phyloP scores from a whole-genome alignment of 1,140 invertebrate genomes.

The Sipha flava region DNA sequence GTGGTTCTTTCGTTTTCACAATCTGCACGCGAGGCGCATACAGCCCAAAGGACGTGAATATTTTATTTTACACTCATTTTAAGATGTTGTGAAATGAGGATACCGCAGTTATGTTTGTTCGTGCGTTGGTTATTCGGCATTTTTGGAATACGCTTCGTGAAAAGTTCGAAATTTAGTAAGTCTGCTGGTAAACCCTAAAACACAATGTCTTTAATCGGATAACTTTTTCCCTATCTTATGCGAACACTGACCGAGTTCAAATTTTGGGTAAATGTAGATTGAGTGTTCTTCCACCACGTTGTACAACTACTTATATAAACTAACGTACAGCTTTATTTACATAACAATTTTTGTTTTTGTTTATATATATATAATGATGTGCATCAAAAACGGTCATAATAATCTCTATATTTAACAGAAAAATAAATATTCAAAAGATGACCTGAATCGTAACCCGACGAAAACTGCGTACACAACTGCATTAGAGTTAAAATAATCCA shows the following conservation, averaged over 20 bases:
- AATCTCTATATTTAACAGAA: too few relatives aligned
- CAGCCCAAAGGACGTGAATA: background rate
- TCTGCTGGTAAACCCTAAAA: background rate
- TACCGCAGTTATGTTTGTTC: background rate
- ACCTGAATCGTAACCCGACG: too few relatives aligned
- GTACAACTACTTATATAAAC: too few relatives aligned
- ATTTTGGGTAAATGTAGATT: background rate
- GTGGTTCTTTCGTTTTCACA: background rate
- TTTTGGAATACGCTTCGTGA: background rate
- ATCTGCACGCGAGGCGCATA: background rate
- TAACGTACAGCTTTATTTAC: too few relatives aligned
- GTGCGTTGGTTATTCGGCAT: slow-evolving; percentile 14
- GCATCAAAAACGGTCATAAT: too few relatives aligned
- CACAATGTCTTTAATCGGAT: background rate
- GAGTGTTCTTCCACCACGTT: background rate
- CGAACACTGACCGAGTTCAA: background rate
- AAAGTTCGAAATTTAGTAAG: slow-evolving; percentile 1
- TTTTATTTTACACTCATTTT: slow-evolving; percentile 14
- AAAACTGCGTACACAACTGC: too few relatives aligned
- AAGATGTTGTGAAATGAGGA: background rate
- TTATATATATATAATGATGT: too few relatives aligned
- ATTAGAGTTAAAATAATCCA: too few relatives aligned
- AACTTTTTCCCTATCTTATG: background rate
- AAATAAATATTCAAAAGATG: too few relatives aligned
- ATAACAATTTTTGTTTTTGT: too few relatives aligned